A percentile compares a stretch with the other conserved stretches of the same genome.
Evolutionary conservation across 2,888 invertebrate genomes (phyloP).

Genomic region (Galerucella calmariensis): DNA sequence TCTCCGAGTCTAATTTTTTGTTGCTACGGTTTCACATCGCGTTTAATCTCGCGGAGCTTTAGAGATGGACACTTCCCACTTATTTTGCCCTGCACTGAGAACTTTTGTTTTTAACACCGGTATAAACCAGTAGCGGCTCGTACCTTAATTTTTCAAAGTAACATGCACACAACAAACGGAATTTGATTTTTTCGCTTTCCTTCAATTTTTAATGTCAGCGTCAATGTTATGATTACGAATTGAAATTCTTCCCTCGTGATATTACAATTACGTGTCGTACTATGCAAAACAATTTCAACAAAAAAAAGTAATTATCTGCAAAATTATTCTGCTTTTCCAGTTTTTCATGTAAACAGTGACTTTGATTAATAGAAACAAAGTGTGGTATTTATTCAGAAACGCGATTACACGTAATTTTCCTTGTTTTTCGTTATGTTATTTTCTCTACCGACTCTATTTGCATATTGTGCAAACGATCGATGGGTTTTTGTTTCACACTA

Average conservation of each 20-base stretch:
- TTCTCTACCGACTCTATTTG: conserved; percentile 33
- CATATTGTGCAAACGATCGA: conserved; percentile 41
- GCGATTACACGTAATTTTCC: conserved; percentile 39
- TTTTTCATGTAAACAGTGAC: conserved; percentile 40
- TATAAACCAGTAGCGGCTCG: too few relatives aligned
- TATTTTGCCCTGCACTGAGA: too few relatives aligned
- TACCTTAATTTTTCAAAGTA: too few relatives aligned
- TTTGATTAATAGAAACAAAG: conserved; percentile 47
- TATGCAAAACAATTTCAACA: conserved; percentile 35
- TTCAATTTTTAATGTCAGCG: too few relatives aligned
- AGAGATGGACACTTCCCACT: too few relatives aligned
- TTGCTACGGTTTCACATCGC: too few relatives aligned
- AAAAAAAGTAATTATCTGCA: conserved; percentile 38
- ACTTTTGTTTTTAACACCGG: too few relatives aligned
- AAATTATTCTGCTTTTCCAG: conserved; percentile 37
- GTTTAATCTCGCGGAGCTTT: too few relatives aligned
- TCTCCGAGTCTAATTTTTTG: too few relatives aligned
- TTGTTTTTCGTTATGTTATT: conserved; percentile 28
- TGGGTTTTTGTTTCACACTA: conserved; percentile 38
- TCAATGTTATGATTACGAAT: background rate
- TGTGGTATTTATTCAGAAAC: conserved; percentile 44
- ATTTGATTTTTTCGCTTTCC: too few relatives aligned
- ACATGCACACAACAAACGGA: too few relatives aligned
- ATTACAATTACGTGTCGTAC: conserved; percentile 22
- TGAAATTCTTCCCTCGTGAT: background rate